Evolutionary conservation across 2,113 vertebrate genomes (phyloP).

Genomic region (Petromus typicus): DNA sequence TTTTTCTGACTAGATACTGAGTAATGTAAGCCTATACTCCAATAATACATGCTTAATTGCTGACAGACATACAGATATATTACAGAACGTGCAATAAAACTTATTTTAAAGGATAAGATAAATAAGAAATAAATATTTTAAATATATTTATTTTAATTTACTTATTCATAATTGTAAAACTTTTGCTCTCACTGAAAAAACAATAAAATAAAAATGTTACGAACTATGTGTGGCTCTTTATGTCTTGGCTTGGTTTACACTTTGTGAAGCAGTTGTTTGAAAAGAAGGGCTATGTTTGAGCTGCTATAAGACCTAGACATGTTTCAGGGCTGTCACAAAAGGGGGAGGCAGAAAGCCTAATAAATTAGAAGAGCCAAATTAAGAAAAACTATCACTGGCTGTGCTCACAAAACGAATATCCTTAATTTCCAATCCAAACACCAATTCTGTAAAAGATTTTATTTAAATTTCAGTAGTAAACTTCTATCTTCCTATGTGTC

Average conservation of each 20-base stretch:
- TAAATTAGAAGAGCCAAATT: not conserved
- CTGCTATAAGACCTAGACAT: not conserved
- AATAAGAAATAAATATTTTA: constrained; percentile 36
- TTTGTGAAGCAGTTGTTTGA: constrained; percentile 6
- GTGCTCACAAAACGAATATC: too few relatives aligned
- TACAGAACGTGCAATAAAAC: constrained; percentile 1
- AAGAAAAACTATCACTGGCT: too few relatives aligned
- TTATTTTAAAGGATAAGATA: constrained; percentile 41
- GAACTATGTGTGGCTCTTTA: not conserved
- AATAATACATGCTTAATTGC: not conserved
- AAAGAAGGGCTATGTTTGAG: not conserved
- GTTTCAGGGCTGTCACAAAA: not conserved
- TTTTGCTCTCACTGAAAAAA: constrained; percentile 34
- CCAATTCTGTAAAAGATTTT: too few relatives aligned
- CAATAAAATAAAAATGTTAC: not conserved
- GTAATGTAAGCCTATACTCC: not conserved
- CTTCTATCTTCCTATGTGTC: constrained; percentile 27
- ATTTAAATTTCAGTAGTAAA: constrained; percentile 10
- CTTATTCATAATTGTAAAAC: constrained; percentile 49
- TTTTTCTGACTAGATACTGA: not conserved
- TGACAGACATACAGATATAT: not conserved
- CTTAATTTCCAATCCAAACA: too few relatives aligned
- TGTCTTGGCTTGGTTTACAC: not conserved
- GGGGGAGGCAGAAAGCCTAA: not conserved
- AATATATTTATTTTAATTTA: constrained; percentile 26